Conservation (phyloP, 2,113 vertebrate species). For the Orthonyx spaldingii region DNA sequence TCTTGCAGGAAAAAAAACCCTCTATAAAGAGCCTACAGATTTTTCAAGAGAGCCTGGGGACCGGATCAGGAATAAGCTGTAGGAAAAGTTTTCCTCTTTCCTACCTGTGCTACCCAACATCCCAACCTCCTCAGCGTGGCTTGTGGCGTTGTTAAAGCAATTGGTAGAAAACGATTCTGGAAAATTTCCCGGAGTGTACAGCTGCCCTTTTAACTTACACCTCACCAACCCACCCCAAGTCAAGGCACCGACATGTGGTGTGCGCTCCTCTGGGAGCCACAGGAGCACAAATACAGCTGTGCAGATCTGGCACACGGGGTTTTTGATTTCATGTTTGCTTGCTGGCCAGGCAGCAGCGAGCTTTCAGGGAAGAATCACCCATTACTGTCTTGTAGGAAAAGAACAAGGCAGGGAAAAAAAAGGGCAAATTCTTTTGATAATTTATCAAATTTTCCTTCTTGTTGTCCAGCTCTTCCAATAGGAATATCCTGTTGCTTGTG, state of each 20-base stretch:
- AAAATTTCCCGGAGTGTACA: constrained; percentile 4
- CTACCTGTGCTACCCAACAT: constrained; percentile 16
- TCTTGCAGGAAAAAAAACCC: neutral
- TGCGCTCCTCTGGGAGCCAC: neutral
- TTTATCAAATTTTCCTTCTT: neutral
- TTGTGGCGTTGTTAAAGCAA: constrained; percentile 12
- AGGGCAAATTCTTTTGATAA: accelerated
- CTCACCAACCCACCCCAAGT: constrained; percentile 28
- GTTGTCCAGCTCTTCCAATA: neutral
- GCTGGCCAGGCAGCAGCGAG: constrained; percentile 1
- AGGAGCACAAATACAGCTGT: constrained; percentile 32
- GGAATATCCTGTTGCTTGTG: neutral
- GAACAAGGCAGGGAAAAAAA: neutral
- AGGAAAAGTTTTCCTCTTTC: neutral
- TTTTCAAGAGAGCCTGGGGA: neutral
- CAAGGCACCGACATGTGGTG: constrained; percentile 11
- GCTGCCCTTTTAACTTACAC: constrained; percentile 53
- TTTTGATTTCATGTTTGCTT: constrained; percentile 40
- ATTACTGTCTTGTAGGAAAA: neutral
- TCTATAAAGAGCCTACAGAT: constrained; percentile 11
- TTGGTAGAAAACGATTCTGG: constrained; percentile 30
- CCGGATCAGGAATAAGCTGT: neutral
- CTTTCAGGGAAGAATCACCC: constrained; percentile 10
- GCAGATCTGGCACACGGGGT: neutral
- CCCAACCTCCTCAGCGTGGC: neutral